Percentiles rank a stretch among this genome's conserved stretches.
Evolutionary conservation across 2,113 vertebrate species (phyloP).

Genomic region (Elanoides forficatus): DNA sequence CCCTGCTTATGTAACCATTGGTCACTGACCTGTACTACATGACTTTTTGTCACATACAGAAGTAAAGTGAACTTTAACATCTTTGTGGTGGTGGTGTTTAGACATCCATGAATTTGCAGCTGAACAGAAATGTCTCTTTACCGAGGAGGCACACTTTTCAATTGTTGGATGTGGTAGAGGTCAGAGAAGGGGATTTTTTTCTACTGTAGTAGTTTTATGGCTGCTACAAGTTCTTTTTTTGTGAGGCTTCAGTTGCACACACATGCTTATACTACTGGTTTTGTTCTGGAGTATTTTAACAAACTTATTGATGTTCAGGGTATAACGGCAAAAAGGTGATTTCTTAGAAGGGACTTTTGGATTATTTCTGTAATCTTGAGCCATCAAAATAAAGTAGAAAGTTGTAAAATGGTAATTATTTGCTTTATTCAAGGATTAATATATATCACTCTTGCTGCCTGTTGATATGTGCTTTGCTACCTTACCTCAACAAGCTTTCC

Average conservation of each 20-base stretch:
- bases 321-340: neutral
- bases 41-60: neutral
- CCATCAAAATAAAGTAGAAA: neutral
- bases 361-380: neutral
- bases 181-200: neutral
- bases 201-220: neutral
- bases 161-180: neutral
- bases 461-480: neutral
- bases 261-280: neutral
- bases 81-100: neutral
- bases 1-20: neutral
- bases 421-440: neutral
- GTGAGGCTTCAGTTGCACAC: neutral
- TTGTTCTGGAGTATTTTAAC: neutral
- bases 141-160: neutral
- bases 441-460: neutral
- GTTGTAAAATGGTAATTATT: neutral
- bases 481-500: neutral
- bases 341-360: neutral
- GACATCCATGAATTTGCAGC: fast-evolving
- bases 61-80: neutral
- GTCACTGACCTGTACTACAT: neutral
- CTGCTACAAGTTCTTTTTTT: neutral
- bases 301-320: neutral
- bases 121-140: neutral